Evolutionary conservation across 2,113 vertebrate genomes (phyloP).

Genomic region (Garra rufa): DNA sequence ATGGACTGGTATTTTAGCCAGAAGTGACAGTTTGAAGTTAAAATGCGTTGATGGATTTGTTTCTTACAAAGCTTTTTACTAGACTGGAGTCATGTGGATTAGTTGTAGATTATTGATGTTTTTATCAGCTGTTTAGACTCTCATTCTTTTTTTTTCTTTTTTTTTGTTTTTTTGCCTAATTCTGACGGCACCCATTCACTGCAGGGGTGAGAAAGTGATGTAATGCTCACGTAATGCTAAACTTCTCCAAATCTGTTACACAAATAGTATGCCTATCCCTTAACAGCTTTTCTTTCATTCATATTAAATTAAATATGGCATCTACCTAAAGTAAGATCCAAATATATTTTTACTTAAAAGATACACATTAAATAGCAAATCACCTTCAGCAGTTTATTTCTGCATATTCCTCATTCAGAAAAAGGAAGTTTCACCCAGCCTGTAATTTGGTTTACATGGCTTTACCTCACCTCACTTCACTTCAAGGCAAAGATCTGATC

Average conservation of each 20-base stretch:
- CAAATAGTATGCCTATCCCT: neutral
- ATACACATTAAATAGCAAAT: neutral
- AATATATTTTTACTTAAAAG: neutral
- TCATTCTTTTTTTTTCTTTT: too few relatives aligned
- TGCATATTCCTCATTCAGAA: neutral
- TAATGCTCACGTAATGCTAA: neutral
- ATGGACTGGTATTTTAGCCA: too few relatives aligned
- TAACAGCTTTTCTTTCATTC: neutral
- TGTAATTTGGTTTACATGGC: conserved; percentile 17
- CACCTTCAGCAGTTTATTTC: neutral
- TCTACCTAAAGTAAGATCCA: neutral
- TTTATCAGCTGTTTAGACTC: too few relatives aligned
- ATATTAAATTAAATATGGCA: neutral
- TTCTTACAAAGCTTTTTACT: too few relatives aligned
- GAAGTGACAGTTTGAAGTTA: neutral
- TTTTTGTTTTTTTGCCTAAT: too few relatives aligned
- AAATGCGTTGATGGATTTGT: too few relatives aligned
- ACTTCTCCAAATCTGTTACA: neutral
- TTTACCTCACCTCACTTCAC: conserved; percentile 3
- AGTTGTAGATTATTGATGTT: too few relatives aligned
- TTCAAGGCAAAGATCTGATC: conserved; percentile 6
- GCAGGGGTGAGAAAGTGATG: too few relatives aligned
- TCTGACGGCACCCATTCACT: too few relatives aligned
- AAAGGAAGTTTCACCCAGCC: too few relatives aligned
- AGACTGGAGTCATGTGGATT: too few relatives aligned